Conservation (phyloP, 2,888 invertebrate genomes). For the Agrotis ipsilon region DNA sequence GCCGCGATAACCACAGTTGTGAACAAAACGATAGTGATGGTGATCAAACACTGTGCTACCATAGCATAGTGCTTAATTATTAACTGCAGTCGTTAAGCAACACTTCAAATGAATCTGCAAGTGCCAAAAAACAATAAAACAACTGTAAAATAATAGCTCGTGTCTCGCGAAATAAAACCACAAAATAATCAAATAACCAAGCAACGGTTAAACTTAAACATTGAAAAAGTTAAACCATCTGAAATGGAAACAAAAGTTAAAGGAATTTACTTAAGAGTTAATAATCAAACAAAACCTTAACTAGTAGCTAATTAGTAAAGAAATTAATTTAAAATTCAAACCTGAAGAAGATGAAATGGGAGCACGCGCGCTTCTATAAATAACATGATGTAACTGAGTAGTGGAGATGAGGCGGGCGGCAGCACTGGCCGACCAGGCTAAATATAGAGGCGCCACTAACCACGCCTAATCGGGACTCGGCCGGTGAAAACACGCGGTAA, state of each 20-base stretch:
- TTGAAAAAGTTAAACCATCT: background rate
- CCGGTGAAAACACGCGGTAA: conserved; percentile 69
- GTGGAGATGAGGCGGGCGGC: conserved; percentile 67
- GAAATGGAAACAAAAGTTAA: background rate
- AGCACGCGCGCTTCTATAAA: conserved; percentile 75
- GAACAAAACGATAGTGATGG: conserved; percentile 34
- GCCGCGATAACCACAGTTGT: conserved; percentile 36
- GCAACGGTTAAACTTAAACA: background rate
- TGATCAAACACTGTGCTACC: conserved; percentile 9
- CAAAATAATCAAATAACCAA: conserved; percentile 14
- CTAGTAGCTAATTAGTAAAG: conserved; percentile 4
- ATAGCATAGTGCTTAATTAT: conserved; percentile 13
- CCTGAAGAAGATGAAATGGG: conserved; percentile 67
- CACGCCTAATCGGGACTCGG: conserved; percentile 76
- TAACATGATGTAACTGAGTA: conserved; percentile 78
- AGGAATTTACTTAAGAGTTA: background rate
- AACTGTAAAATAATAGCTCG: background rate
- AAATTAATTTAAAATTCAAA: conserved; percentile 44
- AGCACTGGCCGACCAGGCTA: conserved; percentile 76
- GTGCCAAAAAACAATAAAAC: conserved; percentile 8
- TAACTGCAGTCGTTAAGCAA: background rate
- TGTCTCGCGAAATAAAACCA: background rate
- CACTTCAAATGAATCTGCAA: conserved; percentile 6
- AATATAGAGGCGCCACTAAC: conserved; percentile 80
- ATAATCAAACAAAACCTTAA: conserved; percentile 22